These are phyloP conservation scores for Simalia tracyae DNA, from an alignment of 2,797 vertebrate genomes.

Conservation along the genomic window DNA sequence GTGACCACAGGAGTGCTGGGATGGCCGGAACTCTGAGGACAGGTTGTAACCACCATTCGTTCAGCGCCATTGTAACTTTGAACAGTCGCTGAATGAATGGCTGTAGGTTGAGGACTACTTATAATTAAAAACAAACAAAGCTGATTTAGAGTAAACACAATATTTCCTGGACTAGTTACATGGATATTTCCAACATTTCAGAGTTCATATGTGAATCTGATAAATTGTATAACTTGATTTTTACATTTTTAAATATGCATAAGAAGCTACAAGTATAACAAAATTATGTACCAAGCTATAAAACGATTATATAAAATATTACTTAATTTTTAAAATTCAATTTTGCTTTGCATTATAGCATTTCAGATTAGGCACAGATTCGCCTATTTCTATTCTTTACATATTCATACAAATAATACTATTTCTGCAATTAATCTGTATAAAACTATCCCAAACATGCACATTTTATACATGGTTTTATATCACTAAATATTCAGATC, in stretches of 20 bases:
- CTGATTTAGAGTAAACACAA: constrained; percentile 7
- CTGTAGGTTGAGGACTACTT: neutral
- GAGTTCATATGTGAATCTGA: neutral
- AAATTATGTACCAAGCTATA: neutral
- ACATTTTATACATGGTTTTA: neutral
- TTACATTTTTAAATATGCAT: neutral
- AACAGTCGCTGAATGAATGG: neutral
- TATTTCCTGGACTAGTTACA: neutral
- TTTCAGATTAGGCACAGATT: neutral
- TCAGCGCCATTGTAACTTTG: neutral
- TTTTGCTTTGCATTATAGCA: neutral
- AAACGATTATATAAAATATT: neutral
- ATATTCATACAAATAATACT: neutral
- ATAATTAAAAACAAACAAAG: neutral
- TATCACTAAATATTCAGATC: neutral
- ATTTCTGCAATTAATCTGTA: neutral
- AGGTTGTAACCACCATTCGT: neutral
- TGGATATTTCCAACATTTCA: neutral
- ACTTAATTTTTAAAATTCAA: neutral
- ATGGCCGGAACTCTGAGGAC: neutral
- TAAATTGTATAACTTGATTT: neutral
- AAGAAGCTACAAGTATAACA: neutral
- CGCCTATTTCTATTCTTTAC: neutral
- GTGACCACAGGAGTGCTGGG: neutral
- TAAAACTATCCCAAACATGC: neutral